A percentile compares a stretch with the other conserved stretches of the same genome.
phyloP scores from a whole-genome alignment of 2,113 vertebrate genomes.

The Aix galericulata region DNA sequence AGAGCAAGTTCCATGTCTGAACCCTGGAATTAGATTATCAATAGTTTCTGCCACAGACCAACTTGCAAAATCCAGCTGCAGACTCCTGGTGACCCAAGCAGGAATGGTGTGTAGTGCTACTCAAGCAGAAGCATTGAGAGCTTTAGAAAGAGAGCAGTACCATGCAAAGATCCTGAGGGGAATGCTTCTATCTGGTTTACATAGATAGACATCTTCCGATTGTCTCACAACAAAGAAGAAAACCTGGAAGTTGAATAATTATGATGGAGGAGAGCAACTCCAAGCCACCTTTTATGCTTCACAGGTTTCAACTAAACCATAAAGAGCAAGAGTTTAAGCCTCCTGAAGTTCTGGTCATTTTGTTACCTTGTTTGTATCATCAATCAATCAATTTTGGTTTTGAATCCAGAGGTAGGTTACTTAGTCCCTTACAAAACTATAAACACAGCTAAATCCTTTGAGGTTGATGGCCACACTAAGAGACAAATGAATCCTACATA shows the following conservation, averaged over 20 bases:
- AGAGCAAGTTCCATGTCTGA: background rate
- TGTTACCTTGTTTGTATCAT: background rate
- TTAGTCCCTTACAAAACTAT: background rate
- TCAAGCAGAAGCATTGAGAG: background rate
- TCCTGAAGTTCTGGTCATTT: background rate
- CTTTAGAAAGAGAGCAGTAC: background rate
- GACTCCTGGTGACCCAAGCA: background rate
- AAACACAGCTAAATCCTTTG: background rate
- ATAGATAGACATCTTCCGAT: background rate
- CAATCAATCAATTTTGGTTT: background rate
- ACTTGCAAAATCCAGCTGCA: background rate
- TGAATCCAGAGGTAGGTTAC: background rate
- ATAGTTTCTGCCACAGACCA: background rate
- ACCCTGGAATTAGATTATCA: background rate
- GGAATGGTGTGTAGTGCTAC: background rate
- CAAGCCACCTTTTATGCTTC: background rate
- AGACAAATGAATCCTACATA: background rate
- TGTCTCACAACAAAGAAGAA: background rate
- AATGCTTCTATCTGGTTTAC: background rate
- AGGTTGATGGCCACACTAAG: background rate
- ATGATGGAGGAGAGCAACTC: background rate
- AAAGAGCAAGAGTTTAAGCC: background rate
- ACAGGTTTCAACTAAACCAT: background rate
- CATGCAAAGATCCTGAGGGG: background rate
- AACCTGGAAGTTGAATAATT: background rate